Conservation (phyloP, 2,888 invertebrate species). For the Amphipyra berbera region DNA sequence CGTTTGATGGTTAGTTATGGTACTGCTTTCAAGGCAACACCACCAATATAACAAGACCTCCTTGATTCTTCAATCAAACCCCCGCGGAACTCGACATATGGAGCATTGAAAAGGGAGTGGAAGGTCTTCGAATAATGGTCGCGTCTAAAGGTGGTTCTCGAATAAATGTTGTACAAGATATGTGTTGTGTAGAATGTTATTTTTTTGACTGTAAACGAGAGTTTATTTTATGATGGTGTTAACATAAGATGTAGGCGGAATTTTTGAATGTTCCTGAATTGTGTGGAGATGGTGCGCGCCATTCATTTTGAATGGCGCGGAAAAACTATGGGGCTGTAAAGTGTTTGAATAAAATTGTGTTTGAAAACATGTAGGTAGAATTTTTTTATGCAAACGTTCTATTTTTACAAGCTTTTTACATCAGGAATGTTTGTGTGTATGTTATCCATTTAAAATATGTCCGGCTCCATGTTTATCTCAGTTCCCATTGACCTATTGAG, state of each 20-base stretch:
- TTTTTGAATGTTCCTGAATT: slow-evolving; percentile 64
- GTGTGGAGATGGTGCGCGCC: slow-evolving; percentile 55
- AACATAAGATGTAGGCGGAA: slow-evolving; percentile 76
- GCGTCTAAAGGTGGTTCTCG: slow-evolving; percentile 67
- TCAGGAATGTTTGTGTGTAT: too few species aligned
- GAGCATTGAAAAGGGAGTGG: slow-evolving; percentile 26
- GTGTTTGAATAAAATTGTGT: slow-evolving; percentile 9
- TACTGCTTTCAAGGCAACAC: slow-evolving; percentile 71
- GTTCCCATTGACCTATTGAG: too few species aligned
- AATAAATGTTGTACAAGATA: slow-evolving; percentile 78
- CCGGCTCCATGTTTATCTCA: too few species aligned
- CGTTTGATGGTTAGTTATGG: slow-evolving; percentile 85
- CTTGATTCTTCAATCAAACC: slow-evolving; percentile 21
- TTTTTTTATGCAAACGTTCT: neutral
- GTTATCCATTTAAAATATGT: too few species aligned
- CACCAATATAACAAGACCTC: slow-evolving; percentile 68
- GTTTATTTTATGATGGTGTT: slow-evolving; percentile 82
- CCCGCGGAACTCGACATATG: slow-evolving; percentile 1
- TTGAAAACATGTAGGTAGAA: neutral
- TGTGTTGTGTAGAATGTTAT: slow-evolving; percentile 77
- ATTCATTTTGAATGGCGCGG: slow-evolving; percentile 48
- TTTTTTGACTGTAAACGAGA: slow-evolving; percentile 82
- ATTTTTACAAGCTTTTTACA: neutral
- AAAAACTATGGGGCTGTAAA: slow-evolving; percentile 35
- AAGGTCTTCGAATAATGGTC: slow-evolving; percentile 62